Evolutionary conservation across 1,140 invertebrate genomes (phyloP), one percentile per base, ranked within the genome.

Genomic region (Kradibia gibbosae): DNA sequence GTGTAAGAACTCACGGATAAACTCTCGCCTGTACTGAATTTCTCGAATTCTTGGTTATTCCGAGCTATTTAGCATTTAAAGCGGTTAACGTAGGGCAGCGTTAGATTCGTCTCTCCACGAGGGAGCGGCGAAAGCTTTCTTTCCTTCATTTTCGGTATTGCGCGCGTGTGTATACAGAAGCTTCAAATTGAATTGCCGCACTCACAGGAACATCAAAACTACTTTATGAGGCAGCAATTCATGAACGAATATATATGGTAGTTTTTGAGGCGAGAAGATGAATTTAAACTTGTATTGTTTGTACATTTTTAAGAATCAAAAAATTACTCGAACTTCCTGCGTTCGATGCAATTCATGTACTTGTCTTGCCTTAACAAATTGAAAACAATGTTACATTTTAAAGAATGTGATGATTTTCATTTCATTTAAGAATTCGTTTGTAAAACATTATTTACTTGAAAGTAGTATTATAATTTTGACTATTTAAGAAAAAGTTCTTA

Each of bases 31-130:
- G 5, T 20, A 60, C 17, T 28, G 31, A 62, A 78, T 79, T 28
- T 57, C 67, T 71, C 77, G 45, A 48, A n/a, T 70, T 70, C 67
- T 42, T 22, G 3, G 57, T 65, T 15, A 10, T 45, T 77, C 50
- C 17, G 22, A 70, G 42, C 73, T 81, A 71, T 57, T 81, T 81
- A 70, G 73, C 80, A 81, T 81, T 81, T 81, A 76, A 81, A 81
- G 73, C 73, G 72, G 70, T 55, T 39, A 42, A 25, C 36, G 8
- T n/a, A 20, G 62, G 39, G 1, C 45, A 70, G 36, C 36, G 22
- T 39, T 67, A 34, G 20, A 13, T 67, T 13, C 28, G 22, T 77
- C 15, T 2, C 36, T 28, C 42, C 39, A 53, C 20, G 34, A 50
- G 48, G 53, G 25, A 42, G 17, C 22, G 28, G 17, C 22, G 31